Evolutionary conservation across 2,113 vertebrate species (phyloP), one percentile per base, ranked within the genome.

Genomic region (Anguilla japonica): DNA sequence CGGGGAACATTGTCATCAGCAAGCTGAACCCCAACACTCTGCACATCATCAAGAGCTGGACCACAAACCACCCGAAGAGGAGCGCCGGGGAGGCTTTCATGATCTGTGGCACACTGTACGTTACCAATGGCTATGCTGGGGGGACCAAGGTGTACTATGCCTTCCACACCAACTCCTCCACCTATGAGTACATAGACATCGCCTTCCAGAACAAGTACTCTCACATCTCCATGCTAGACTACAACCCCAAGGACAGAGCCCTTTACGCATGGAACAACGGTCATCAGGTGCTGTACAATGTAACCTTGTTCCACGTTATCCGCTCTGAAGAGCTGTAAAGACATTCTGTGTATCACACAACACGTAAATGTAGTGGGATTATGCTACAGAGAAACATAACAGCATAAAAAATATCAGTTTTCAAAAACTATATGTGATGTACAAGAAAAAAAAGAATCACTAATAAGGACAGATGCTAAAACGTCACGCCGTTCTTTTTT

Each of bases 181-280:
- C 97, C 63, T 99, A 99, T 0, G 98, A 99, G 92, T 99, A 99
- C 94, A 98, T 99, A 18, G 98, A 99, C 92, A 98, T 99, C 92
- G 96, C 97, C 43, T 97, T 99, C 93, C 96, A 99, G 91, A 99
- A 99, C 94, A 98, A 98, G 91, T 99, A 99, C 92, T 98, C 97
- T 0, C 98, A 99, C 88, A 98, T 99, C 94, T 99, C 98, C 93
- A 99, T 99, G 98, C 91, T 99, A 96, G 98, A 99, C 94, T 99
- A 99, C 94, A 99, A 99, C 94, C 98, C 98, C 79, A 97, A 96
- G 88, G 98, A 99, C 93, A 96, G 98, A 0, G 97, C 98, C 5
- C 98, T 99, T 40, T 99, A 99, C 0, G 98, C 98, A 82, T 99
- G 98, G 98, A 99, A 99, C 95, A 99, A 99, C 71, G 98, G 98